Evolutionary conservation across 2,113 vertebrate species (phyloP).

Genomic region (Solenodon paradoxus): DNA sequence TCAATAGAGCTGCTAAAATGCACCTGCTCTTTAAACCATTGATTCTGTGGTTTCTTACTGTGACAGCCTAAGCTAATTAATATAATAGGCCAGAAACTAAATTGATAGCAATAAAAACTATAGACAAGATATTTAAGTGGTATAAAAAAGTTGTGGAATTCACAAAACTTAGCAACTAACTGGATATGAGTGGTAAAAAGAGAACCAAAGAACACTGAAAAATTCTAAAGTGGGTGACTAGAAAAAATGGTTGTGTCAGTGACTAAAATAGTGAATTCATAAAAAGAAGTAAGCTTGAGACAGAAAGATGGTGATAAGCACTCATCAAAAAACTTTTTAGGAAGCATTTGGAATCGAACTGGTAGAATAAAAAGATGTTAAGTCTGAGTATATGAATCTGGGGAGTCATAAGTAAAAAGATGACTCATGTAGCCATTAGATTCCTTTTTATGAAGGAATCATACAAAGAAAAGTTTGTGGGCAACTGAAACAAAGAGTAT

Average conservation of each 20-base stretch:
- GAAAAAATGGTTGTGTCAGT: background rate
- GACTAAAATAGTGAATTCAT: background rate
- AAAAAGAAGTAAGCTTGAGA: slow-evolving; percentile 3
- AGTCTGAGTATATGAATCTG: background rate
- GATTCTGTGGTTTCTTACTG: background rate
- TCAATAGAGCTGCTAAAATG: background rate
- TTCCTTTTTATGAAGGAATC: background rate
- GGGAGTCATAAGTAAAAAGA: background rate
- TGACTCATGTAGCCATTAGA: background rate
- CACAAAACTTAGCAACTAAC: slow-evolving; percentile 3
- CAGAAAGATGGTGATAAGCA: slow-evolving; percentile 1
- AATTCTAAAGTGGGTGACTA: background rate
- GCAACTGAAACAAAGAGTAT: slow-evolving; percentile 4
- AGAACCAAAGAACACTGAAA: background rate
- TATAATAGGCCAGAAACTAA: background rate
- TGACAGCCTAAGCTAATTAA: background rate
- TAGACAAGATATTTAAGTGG: slow-evolving; percentile 4
- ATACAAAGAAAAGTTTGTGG: background rate
- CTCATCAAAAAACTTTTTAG: background rate
- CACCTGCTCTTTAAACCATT: background rate
- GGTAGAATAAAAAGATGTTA: background rate
- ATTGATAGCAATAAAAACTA: background rate
- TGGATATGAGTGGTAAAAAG: background rate
- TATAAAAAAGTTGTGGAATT: background rate
- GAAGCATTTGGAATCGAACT: slow-evolving; percentile 2